Conservation (phyloP, 2,888 invertebrate genomes). For the Synergus itoensis region DNA sequence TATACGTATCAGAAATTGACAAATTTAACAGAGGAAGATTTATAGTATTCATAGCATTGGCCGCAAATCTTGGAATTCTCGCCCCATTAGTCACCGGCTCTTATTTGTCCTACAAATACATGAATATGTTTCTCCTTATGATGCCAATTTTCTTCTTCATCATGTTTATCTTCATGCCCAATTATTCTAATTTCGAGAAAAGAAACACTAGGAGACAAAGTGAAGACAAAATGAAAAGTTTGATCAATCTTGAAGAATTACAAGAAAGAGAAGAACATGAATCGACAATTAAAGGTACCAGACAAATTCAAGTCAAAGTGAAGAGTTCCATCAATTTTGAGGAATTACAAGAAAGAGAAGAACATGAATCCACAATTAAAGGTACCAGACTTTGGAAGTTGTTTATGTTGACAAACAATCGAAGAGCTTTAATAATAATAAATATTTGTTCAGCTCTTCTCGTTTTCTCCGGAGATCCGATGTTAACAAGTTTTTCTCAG, state of each 20-base stretch:
- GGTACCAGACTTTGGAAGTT: conserved; percentile 63
- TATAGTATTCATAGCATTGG: neutral
- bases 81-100: neutral
- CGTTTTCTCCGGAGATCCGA: neutral
- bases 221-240: neutral
- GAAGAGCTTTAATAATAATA: neutral
- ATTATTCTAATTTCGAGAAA: conserved; percentile 67
- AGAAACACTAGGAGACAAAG: neutral
- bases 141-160: conserved; percentile 80
- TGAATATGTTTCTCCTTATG: conserved; percentile 78
- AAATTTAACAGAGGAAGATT: conserved; percentile 80
- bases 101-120: neutral
- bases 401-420: neutral
- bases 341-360: conserved; percentile 77
- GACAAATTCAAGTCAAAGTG: neutral
- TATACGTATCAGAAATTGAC: conserved; percentile 82
- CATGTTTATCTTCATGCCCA: conserved; percentile 82
- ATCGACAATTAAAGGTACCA: neutral
- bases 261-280: neutral
- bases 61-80: neutral
- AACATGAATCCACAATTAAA: conserved; percentile 52
- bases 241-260: neutral
- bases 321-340: neutral
- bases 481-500: neutral
- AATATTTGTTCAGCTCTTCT: neutral